Percentiles rank a stretch among this genome's conserved stretches.
Conservation (phyloP, 2,888 invertebrate species). For the Xestia rhomboidea region DNA sequence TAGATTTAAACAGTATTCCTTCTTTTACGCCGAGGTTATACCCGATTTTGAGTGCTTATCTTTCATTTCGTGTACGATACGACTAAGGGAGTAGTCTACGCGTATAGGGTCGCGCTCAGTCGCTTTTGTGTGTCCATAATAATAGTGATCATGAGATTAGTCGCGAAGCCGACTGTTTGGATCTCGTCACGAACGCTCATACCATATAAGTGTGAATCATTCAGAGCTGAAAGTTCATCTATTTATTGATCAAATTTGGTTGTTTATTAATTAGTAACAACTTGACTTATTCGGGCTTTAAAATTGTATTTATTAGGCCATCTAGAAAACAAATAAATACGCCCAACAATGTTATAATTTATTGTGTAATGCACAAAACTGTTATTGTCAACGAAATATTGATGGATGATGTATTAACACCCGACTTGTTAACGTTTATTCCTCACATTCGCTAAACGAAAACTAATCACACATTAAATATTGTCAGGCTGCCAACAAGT, state of each 20-base stretch:
- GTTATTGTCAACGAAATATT: conserved; percentile 60
- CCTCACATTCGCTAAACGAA: conserved; percentile 52
- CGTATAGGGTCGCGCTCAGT: conserved; percentile 58
- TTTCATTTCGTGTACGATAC: conserved; percentile 49
- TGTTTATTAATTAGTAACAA: conserved; percentile 40
- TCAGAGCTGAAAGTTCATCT: conserved; percentile 57
- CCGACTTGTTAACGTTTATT: conserved; percentile 58
- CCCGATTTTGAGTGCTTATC: conserved; percentile 54
- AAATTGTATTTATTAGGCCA: conserved; percentile 29
- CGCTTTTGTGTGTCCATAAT: conserved; percentile 61
- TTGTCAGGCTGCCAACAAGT: conserved; percentile 69
- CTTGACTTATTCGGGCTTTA: conserved; percentile 30
- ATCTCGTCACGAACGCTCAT: conserved; percentile 47
- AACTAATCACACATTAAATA: conserved; percentile 63
- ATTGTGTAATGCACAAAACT: conserved; percentile 60
- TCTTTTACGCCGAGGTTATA: conserved; percentile 56
- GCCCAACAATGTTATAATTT: conserved; percentile 34
- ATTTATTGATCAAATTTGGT: conserved; percentile 45
- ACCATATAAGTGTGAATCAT: conserved; percentile 41
- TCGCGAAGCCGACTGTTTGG: conserved; percentile 37
- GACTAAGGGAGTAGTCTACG: conserved; percentile 45
- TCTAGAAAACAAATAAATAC: conserved; percentile 29
- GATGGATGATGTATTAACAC: conserved; percentile 63
- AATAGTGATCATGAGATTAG: conserved; percentile 44
- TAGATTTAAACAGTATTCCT: conserved; percentile 58